These are phyloP conservation scores for Boloria selene DNA, from an alignment of 2,888 invertebrate species.

Conservation along the genomic window DNA sequence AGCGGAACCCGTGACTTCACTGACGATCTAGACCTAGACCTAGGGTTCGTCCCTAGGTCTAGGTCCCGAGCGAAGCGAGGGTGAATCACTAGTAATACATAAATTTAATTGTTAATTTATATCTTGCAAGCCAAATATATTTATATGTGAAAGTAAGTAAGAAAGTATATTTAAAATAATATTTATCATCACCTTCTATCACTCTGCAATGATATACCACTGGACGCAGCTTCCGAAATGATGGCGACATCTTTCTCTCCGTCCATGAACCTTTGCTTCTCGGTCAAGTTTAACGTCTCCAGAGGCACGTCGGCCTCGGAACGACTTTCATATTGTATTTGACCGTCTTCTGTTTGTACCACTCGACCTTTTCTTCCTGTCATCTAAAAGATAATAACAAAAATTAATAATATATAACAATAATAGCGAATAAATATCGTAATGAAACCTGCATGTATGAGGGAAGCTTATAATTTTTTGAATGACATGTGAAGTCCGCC, in stretches of 20 bases:
- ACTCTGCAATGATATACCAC: conserved; percentile 98
- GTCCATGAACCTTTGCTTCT: conserved; percentile 97
- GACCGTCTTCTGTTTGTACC: conserved; percentile 95
- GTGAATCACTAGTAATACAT: no score
- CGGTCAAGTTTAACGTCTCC: conserved; percentile 97
- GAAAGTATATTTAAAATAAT: neutral
- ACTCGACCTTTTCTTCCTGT: conserved; percentile 97
- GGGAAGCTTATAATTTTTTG: no score
- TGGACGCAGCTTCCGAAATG: conserved; percentile 99
- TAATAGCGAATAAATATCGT: no score
- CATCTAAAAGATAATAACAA: conserved; percentile 84
- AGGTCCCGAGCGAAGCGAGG: no score
- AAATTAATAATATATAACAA: neutral
- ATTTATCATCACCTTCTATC: conserved; percentile 84
- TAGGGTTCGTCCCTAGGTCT: no score
- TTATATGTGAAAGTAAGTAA: neutral
- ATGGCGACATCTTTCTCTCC: conserved; percentile 99
- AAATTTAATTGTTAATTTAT: no score
- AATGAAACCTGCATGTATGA: no score
- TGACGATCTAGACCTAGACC: no score
- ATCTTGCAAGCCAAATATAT: neutral
- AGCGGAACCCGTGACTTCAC: no score
- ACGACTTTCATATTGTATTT: conserved; percentile 96
- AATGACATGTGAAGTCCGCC: no score
- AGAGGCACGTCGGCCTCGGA: conserved; percentile 97